phyloP scores from a whole-genome alignment of 1,140 invertebrate species.

The Mya arenaria region DNA sequence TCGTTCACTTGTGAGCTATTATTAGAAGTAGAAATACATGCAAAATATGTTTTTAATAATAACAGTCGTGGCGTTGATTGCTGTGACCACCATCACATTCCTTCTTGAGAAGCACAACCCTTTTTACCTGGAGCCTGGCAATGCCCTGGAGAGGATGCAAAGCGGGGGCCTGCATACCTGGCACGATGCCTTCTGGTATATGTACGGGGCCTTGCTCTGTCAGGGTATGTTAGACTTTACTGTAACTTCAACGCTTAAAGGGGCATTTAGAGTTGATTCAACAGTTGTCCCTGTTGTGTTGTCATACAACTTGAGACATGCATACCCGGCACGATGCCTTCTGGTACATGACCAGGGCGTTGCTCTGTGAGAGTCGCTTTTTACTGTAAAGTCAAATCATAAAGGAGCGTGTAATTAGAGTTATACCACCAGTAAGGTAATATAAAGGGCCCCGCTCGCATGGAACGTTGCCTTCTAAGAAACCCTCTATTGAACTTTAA shows the following conservation, averaged over 20 bases:
- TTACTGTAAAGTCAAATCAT: too few species aligned
- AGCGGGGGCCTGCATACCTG: conserved; percentile 15
- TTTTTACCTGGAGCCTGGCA: not conserved
- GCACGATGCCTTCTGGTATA: conserved; percentile 54
- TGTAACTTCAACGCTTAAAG: too few species aligned
- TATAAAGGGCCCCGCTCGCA: too few species aligned
- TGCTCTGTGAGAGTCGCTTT: conserved; percentile 59
- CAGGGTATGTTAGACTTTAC: conserved; percentile 48
- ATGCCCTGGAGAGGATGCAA: not conserved
- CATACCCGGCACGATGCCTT: conserved; percentile 25
- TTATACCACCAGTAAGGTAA: too few species aligned
- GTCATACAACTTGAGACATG: not conserved
- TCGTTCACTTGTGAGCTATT: not conserved
- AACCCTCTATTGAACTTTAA: too few species aligned
- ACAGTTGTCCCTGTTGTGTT: too few species aligned
- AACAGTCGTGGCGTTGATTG: not conserved
- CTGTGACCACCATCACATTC: not conserved
- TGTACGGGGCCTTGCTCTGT: conserved; percentile 56
- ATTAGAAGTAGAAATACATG: not conserved
- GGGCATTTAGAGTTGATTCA: too few species aligned
- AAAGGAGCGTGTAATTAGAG: too few species aligned
- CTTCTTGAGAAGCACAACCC: conserved; percentile 29
- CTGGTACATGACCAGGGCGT: conserved; percentile 60
- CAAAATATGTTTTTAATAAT: not conserved
- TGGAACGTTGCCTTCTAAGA: too few species aligned